These are phyloP conservation scores for Poeciliopsis infans DNA, from an alignment of 2,797 vertebrate species.

Conservation along the genomic window DNA sequence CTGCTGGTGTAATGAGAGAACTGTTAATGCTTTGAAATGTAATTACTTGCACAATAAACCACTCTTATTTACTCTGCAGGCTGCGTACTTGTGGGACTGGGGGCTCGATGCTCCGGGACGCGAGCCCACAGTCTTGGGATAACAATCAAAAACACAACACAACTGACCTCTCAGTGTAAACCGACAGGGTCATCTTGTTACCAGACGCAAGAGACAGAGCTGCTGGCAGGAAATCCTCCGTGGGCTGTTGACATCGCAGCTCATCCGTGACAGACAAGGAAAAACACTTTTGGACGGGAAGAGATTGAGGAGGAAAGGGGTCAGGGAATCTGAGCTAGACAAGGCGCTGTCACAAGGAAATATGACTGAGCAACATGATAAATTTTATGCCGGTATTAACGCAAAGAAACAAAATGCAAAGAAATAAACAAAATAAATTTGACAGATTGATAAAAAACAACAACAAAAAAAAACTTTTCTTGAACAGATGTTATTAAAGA, in stretches of 20 bases:
- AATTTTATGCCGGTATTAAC: slow-evolving; percentile 37
- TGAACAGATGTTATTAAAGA: neutral
- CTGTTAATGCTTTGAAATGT: slow-evolving; percentile 53
- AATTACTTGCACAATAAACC: slow-evolving; percentile 68
- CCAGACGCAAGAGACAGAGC: slow-evolving; percentile 71
- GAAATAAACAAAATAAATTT: slow-evolving; percentile 13
- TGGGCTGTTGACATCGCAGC: slow-evolving; percentile 67
- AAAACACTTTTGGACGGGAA: slow-evolving; percentile 67
- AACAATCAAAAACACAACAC: slow-evolving; percentile 76
- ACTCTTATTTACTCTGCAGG: slow-evolving; percentile 55
- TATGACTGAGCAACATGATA: slow-evolving; percentile 29
- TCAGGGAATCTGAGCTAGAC: slow-evolving; percentile 32
- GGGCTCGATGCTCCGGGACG: slow-evolving; percentile 54
- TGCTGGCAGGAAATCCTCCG: slow-evolving; percentile 63
- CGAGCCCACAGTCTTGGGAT: slow-evolving; percentile 61
- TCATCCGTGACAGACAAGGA: slow-evolving; percentile 70
- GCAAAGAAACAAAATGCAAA: slow-evolving; percentile 28
- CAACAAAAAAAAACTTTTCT: neutral
- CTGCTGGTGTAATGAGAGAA: slow-evolving; percentile 55
- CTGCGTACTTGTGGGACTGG: slow-evolving; percentile 44
- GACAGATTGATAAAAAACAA: neutral
- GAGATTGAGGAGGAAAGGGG: slow-evolving; percentile 11
- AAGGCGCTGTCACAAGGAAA: slow-evolving; percentile 42
- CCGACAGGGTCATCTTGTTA: slow-evolving; percentile 55
- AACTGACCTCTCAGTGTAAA: slow-evolving; percentile 66